Percentiles rank a stretch among this genome's conserved stretches.
Conservation (phyloP, 2,797 vertebrate genomes). For the Myotis daubentonii region DNA sequence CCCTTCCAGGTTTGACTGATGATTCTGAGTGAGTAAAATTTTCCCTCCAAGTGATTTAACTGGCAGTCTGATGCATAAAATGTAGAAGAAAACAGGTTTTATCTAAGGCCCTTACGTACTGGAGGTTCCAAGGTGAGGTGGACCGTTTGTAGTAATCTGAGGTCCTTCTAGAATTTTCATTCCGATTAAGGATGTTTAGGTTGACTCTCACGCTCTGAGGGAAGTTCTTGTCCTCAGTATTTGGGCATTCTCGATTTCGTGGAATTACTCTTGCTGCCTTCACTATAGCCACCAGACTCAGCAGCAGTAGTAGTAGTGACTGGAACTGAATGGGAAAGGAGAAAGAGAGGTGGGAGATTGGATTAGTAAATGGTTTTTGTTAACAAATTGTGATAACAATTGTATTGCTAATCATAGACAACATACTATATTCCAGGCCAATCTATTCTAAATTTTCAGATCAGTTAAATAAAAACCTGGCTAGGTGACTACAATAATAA, state of each 20-base stretch:
- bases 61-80: neutral
- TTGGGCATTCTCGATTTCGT: conserved; percentile 64
- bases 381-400: neutral
- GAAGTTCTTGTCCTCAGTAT: conserved; percentile 62
- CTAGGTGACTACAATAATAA: neutral
- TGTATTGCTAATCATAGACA: neutral
- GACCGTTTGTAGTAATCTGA: conserved; percentile 80
- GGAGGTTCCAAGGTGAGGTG: conserved; percentile 84
- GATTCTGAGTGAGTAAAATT: neutral
- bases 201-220: conserved; percentile 81
- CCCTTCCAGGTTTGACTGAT: neutral
- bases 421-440: neutral
- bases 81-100: neutral
- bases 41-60: neutral
- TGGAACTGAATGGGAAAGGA: conserved; percentile 61
- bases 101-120: conserved; percentile 76
- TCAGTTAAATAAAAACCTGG: neutral
- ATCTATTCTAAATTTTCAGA: neutral
- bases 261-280: conserved; percentile 52
- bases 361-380: neutral
- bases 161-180: neutral
- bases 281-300: conserved; percentile 56
- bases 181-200: conserved; percentile 68
- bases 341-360: neutral
- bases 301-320: conserved; percentile 61